phyloP scores from a whole-genome alignment of 2,888 invertebrate species.

The Drosophila nr. perissopoda region DNA sequence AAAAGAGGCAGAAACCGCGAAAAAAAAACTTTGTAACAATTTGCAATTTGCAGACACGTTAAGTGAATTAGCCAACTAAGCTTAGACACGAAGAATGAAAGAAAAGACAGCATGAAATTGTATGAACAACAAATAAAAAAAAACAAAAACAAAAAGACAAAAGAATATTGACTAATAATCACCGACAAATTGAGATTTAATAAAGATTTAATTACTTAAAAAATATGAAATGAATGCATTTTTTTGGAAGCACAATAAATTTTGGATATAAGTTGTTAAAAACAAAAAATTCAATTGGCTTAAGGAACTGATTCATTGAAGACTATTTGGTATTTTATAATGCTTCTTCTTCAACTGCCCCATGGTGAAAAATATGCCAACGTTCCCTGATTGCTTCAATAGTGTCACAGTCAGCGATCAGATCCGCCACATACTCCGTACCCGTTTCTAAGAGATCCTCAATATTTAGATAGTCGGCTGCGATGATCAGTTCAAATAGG shows the following conservation, averaged over 20 bases:
- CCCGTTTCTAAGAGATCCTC: slow-evolving; percentile 27
- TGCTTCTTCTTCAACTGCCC: slow-evolving; percentile 1
- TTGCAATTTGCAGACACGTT: slow-evolving; percentile 40
- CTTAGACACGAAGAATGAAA: slow-evolving; percentile 39
- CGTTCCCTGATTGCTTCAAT: slow-evolving; percentile 30
- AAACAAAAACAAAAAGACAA: slow-evolving; percentile 27
- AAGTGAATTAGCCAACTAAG: slow-evolving; percentile 57
- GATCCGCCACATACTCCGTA: slow-evolving; percentile 34
- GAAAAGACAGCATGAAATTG: slow-evolving; percentile 25
- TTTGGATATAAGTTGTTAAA: background rate
- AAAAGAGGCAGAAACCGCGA: slow-evolving; percentile 16
- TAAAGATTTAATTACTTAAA: slow-evolving; percentile 79
- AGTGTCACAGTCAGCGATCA: slow-evolving; percentile 23
- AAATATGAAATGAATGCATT: slow-evolving; percentile 26
- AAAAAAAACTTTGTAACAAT: slow-evolving; percentile 44
- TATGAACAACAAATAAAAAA: slow-evolving; percentile 22
- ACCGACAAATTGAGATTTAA: slow-evolving; percentile 78
- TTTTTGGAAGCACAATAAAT: background rate
- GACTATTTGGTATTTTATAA: background rate
- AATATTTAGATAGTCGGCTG: slow-evolving; percentile 53
- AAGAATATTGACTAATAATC: slow-evolving; percentile 81
- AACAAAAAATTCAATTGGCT: background rate
- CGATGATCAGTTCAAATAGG: slow-evolving; percentile 44
- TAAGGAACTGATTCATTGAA: background rate
- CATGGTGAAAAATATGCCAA: slow-evolving; percentile 27